Base-by-base conservation (phyloP, 2,888 invertebrate species). In the Drosophila ustulata region DNA sequence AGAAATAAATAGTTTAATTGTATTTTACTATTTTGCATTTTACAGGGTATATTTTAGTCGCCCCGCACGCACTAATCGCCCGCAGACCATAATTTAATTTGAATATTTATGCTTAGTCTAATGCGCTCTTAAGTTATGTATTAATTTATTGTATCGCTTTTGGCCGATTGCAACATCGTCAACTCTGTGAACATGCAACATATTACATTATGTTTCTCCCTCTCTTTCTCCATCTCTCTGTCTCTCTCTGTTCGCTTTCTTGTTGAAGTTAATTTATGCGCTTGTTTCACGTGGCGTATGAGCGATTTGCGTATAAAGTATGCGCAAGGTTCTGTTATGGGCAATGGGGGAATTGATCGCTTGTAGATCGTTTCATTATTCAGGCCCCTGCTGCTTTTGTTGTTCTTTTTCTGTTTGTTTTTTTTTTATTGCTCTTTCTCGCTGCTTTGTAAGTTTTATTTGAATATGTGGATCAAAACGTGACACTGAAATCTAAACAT, bases 401-500 rank as follows among this genome's bases (percentile, higher is more conserved):
- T 13, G 4, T 52, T 7, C 18, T 37, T 47, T 3, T 23, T 55
- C 23, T 32, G 18, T 26, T 45, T 34, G 9, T 41, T 28, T 5
- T 34, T 63, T 58, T 34, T 62, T 28, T 28, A 26, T 28, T 8
- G 45, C 55, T 55, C 26, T 61, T 9, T 46, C 11, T 32, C 34
- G 26, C 18, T 61, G 25, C 8, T 28, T 49, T 49, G 6, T 43
- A 26, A n/a, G 25, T 65, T 50, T 62, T 43, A 45, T 67, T 65
- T 71, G 50, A 57, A 78, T 81, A 84, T 72, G 79, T 84, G 75
- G 83, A 84, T 79, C 83, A 86, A 86, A 83, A 83, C 83, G 83
- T 84, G 83, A 84, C 86, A 83, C 81, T 83, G 86, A 83, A 83
- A 86, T 73, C 83, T 74, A 69, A 83, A 69, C 81, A 83, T 68